These are phyloP conservation scores for Hemiprocne comata DNA, from an alignment of 2,113 vertebrate genomes.

Conservation along the genomic window DNA sequence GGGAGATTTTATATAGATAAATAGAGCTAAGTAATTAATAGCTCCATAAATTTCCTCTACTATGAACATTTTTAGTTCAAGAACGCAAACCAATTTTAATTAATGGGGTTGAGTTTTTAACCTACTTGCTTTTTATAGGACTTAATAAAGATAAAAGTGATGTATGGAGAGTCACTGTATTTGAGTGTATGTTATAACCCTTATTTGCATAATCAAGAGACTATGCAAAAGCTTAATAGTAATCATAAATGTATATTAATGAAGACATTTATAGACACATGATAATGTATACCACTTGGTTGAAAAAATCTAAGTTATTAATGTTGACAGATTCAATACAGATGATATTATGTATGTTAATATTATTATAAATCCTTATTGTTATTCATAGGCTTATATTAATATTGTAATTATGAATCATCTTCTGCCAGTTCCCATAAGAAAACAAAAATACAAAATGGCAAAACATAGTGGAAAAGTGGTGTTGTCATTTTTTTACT, in stretches of 20 bases:
- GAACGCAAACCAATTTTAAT: conserved; percentile 44
- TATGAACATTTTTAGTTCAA: conserved; percentile 45
- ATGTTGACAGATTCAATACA: conserved; percentile 36
- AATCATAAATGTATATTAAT: conserved; percentile 54
- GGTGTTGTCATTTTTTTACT: conserved; percentile 65
- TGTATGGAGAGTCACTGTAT: background rate
- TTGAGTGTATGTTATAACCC: background rate
- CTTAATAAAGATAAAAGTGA: conserved; percentile 59
- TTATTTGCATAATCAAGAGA: conserved; percentile 61
- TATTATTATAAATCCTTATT: conserved; percentile 64
- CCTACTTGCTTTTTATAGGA: conserved; percentile 50
- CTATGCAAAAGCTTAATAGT: conserved; percentile 43
- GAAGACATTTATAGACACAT: conserved; percentile 48
- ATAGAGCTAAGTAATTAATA: conserved; percentile 23
- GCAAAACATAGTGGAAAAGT: conserved; percentile 56
- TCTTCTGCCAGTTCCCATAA: conserved; percentile 53
- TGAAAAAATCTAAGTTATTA: conserved; percentile 44
- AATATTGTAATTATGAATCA: conserved; percentile 67
- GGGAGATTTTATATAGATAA: conserved; percentile 21
- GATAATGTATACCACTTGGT: background rate
- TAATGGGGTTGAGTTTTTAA: conserved; percentile 49
- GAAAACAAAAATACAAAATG: conserved; percentile 66
- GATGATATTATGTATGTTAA: conserved; percentile 58
- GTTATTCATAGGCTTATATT: conserved; percentile 65
- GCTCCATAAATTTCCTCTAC: background rate